Percentiles rank a stretch among this genome's conserved stretches.
Evolutionary conservation across 2,113 vertebrate species (phyloP).

Genomic region (Brienomyrus brachyistius): DNA sequence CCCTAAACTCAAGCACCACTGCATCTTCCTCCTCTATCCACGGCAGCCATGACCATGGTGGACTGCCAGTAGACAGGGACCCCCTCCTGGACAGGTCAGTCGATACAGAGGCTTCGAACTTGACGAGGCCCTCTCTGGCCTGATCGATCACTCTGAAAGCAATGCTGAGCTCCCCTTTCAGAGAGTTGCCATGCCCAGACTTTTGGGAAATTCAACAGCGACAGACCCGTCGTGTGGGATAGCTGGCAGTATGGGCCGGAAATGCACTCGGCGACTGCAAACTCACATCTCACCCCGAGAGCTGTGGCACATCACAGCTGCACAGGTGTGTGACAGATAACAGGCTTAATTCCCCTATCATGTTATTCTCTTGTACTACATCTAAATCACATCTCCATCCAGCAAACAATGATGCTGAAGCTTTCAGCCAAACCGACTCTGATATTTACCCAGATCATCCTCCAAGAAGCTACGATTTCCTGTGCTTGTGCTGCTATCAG

Average conservation of each 20-base stretch:
- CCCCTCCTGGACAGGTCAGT: not conserved
- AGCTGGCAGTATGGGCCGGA: not conserved
- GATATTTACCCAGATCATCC: not conserved
- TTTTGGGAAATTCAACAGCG: not conserved
- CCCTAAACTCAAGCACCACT: not conserved
- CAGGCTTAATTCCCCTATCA: not conserved
- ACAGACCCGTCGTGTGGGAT: not conserved
- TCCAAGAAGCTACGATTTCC: not conserved
- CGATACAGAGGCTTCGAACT: not conserved
- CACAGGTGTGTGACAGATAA: not conserved
- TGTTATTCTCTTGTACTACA: not conserved
- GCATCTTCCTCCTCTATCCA: not conserved
- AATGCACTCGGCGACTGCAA: not conserved
- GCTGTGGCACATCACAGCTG: not conserved
- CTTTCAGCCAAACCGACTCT: not conserved
- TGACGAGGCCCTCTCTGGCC: not conserved
- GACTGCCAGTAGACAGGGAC: not conserved
- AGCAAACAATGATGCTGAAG: not conserved
- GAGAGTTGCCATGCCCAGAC: not conserved
- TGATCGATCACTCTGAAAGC: not conserved
- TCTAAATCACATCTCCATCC: not conserved
- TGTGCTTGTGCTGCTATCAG: not conserved
- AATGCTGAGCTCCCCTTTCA: not conserved
- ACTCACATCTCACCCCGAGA: not conserved
- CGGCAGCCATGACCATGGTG: not conserved